Percentiles rank a stretch among this genome's conserved stretches.
Conservation (phyloP, 1,140 invertebrate genomes). For the Orius insidiosus region DNA sequence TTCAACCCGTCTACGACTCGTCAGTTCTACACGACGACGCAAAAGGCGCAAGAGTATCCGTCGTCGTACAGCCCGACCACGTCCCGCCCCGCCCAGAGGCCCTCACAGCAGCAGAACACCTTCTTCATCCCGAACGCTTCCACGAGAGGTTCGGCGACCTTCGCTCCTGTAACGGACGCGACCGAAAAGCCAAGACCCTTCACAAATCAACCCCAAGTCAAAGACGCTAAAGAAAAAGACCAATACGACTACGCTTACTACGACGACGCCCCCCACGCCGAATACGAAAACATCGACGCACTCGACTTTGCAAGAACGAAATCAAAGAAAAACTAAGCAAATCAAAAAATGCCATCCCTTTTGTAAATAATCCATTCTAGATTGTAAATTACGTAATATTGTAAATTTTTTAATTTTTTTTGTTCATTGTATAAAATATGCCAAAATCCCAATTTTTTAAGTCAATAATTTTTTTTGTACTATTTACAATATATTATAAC, state of each 20-base stretch:
- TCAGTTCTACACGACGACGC: conserved; percentile 1
- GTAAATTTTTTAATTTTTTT: too few relatives aligned
- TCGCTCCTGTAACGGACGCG: conserved; percentile 2
- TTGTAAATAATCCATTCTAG: too few relatives aligned
- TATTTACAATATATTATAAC: too few relatives aligned
- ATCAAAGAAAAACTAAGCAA: conserved; percentile 12
- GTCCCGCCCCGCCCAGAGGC: conserved; percentile 7
- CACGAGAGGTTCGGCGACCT: not conserved
- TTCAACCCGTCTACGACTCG: not conserved
- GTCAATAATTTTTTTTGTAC: too few relatives aligned
- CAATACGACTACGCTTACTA: conserved; percentile 23
- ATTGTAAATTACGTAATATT: too few relatives aligned
- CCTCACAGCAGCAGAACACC: not conserved
- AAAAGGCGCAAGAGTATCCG: conserved; percentile 7
- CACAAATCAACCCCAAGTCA: conserved; percentile 8
- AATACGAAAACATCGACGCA: conserved; percentile 20
- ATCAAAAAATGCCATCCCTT: too few relatives aligned
- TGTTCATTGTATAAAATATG: too few relatives aligned
- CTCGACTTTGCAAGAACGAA: conserved; percentile 21
- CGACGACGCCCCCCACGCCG: conserved; percentile 19
- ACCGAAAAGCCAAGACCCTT: conserved; percentile 9
- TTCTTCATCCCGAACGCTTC: not conserved
- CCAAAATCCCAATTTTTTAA: too few relatives aligned
- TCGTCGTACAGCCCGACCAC: not conserved
- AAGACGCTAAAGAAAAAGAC: conserved; percentile 16